These are phyloP conservation scores for Chloroceryle inda DNA, from an alignment of 2,797 vertebrate species.

Conservation along the genomic window DNA sequence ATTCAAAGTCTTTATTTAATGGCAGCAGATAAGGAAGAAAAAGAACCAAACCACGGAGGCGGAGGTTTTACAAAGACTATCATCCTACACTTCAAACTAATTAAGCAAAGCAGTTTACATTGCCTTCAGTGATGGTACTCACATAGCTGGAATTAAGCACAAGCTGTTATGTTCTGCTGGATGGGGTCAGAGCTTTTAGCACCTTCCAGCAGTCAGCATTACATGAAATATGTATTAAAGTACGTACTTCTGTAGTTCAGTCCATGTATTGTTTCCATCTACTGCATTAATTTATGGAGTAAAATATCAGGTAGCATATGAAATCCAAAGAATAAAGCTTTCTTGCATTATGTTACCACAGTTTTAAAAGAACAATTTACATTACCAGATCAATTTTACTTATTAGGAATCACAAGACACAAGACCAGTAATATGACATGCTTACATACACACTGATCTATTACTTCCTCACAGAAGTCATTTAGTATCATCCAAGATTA, in stretches of 20 bases:
- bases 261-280: neutral
- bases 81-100: neutral
- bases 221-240: neutral
- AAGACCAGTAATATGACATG: neutral
- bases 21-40: neutral
- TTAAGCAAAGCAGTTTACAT: neutral
- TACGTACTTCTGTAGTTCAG: neutral
- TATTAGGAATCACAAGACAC: neutral
- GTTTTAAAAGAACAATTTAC: neutral
- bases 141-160: neutral
- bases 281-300: neutral
- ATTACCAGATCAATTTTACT: neutral
- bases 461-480: neutral
- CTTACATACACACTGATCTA: neutral
- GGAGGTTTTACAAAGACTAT: neutral
- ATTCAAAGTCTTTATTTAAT: neutral
- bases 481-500: neutral
- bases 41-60: rapidly evolving
- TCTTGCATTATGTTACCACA: neutral
- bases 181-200: neutral
- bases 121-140: neutral
- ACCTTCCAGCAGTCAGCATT: neutral
- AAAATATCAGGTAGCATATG: neutral
- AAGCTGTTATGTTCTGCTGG: neutral
- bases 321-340: neutral